A percentile compares a stretch with the other conserved stretches of the same genome.
phyloP scores from a whole-genome alignment of 2,888 invertebrate species.

The Caenorhabditis japonica region DNA sequence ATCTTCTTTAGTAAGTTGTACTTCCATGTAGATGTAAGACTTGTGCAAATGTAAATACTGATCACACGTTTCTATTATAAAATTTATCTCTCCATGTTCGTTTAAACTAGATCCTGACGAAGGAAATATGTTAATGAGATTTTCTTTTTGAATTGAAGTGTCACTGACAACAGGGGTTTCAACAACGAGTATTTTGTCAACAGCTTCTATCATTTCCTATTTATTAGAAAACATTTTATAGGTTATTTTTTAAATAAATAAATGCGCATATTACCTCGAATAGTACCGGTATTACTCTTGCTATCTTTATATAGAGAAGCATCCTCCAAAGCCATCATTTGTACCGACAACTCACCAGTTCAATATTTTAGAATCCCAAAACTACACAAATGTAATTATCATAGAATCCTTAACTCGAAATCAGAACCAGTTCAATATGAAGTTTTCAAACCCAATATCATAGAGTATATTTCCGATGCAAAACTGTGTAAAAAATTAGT shows the following conservation, averaged over 20 bases:
- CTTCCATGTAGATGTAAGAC: slow-evolving; percentile 51
- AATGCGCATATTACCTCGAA: no score
- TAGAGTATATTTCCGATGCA: slow-evolving; percentile 44
- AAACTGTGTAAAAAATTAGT: no score
- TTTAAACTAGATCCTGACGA: slow-evolving; percentile 31
- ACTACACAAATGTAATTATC: slow-evolving; percentile 47
- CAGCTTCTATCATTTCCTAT: slow-evolving; percentile 41
- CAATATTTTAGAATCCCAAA: slow-evolving; percentile 53
- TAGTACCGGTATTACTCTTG: no score
- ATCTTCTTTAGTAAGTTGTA: slow-evolving; percentile 52
- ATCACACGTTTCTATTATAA: slow-evolving; percentile 49
- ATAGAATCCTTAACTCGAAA: slow-evolving; percentile 22
- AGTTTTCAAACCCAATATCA: slow-evolving; percentile 55
- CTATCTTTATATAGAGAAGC: no score
- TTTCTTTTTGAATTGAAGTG: slow-evolving; percentile 34
- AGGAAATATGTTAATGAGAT: slow-evolving; percentile 25
- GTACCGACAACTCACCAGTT: slow-evolving; percentile 45
- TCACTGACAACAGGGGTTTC: slow-evolving; percentile 28
- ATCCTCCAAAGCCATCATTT: no score
- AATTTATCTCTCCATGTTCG: slow-evolving; percentile 42
- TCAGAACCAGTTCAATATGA: slow-evolving; percentile 52
- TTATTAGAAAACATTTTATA: slow-evolving; percentile 25
- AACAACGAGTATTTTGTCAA: slow-evolving; percentile 32
- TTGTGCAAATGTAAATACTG: slow-evolving; percentile 29
- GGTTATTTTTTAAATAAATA: background rate